Evolutionary conservation across 2,888 invertebrate genomes (phyloP).

Genomic region (Nematopogon swammerdamellus): DNA sequence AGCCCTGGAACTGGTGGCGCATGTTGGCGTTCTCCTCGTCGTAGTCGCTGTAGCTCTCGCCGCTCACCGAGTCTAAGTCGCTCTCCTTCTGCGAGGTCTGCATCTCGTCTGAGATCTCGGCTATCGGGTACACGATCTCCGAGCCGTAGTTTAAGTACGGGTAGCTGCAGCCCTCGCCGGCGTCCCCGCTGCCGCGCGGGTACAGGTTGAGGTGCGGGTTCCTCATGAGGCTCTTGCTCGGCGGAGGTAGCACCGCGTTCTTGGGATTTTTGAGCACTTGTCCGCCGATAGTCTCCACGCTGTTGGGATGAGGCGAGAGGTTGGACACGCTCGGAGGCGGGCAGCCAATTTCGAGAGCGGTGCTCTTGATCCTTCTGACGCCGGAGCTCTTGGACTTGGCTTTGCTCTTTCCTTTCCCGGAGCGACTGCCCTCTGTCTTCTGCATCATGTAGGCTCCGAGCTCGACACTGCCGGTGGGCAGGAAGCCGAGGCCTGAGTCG

Average conservation of each 20-base stretch:
- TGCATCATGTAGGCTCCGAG: constrained; percentile 53
- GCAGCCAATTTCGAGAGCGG: constrained; percentile 68
- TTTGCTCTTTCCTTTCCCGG: constrained; percentile 33
- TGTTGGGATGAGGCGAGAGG: constrained; percentile 77
- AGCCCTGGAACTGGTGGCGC: constrained; percentile 37
- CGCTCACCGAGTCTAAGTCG: constrained; percentile 54
- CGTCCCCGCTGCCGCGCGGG: constrained; percentile 52
- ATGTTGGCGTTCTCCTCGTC: constrained; percentile 51
- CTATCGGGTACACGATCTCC: constrained; percentile 80
- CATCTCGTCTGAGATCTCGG: constrained; percentile 80
- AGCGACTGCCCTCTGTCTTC: constrained; percentile 41
- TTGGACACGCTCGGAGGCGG: constrained; percentile 67
- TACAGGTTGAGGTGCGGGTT: constrained; percentile 70
- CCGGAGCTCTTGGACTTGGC: constrained; percentile 57
- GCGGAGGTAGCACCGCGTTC: constrained; percentile 62
- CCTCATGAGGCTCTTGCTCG: constrained; percentile 65
- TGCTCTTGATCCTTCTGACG: constrained; percentile 67
- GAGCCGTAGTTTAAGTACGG: constrained; percentile 67
- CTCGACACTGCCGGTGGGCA: constrained; percentile 48
- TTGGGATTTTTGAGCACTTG: constrained; percentile 65
- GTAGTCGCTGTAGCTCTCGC: constrained; percentile 60
- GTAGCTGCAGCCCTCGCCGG: constrained; percentile 72
- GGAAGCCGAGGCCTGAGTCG: constrained; percentile 51
- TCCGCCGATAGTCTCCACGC: constrained; percentile 72
- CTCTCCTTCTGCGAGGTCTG: constrained; percentile 64